Evolutionary conservation across 2,888 invertebrate genomes (phyloP).

Genomic region (Phytoseiulus persimilis): DNA sequence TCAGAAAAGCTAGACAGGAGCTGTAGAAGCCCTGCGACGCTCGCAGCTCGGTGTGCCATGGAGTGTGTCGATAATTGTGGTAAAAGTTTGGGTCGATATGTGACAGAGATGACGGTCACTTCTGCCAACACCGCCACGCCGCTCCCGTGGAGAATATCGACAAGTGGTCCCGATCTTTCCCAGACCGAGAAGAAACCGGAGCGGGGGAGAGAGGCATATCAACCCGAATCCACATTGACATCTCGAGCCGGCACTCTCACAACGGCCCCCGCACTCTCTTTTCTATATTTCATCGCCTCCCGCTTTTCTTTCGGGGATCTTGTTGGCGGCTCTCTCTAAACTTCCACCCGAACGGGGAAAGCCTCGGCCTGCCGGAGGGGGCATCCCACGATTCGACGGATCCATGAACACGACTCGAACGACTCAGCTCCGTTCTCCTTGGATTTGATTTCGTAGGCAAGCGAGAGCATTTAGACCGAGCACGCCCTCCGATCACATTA

Average conservation of each 20-base stretch:
- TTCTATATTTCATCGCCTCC: neutral
- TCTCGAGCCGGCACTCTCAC: neutral
- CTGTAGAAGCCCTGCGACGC: neutral
- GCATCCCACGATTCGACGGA: neutral
- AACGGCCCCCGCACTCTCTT: neutral
- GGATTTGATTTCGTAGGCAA: constrained; percentile 5
- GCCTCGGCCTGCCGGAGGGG: neutral
- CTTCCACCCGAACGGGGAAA: neutral
- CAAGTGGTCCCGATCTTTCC: neutral
- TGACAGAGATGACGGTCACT: neutral
- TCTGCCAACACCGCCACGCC: neutral
- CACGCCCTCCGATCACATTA: constrained; percentile 5
- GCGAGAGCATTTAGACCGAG: neutral
- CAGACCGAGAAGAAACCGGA: neutral
- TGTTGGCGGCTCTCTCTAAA: neutral
- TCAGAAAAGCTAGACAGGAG: too few relatives aligned
- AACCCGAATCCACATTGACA: neutral
- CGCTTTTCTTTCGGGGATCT: neutral
- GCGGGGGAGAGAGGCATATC: neutral
- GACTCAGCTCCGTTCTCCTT: neutral
- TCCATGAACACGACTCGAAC: neutral
- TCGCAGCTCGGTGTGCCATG: neutral
- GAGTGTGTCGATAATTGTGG: neutral
- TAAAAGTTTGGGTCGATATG: neutral
- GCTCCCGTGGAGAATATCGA: neutral